Base-by-base conservation (phyloP, 2,113 vertebrate genomes). In the Pangasianodon gigas region DNA sequence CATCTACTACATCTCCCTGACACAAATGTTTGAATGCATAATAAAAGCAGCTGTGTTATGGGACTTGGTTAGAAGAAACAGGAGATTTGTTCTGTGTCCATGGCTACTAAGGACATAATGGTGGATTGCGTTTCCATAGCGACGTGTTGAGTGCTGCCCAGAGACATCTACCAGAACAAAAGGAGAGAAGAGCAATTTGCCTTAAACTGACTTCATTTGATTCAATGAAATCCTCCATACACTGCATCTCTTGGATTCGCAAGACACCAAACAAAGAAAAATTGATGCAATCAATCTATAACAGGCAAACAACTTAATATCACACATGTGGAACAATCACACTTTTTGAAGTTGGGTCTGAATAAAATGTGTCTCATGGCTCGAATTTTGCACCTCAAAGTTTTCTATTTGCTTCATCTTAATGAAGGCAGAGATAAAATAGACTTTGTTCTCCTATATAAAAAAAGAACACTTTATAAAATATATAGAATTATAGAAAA, bases 51-150 rank as follows among this genome's bases (percentile, higher is more conserved):
- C 67, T 26, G 41, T 81, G 75, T 79, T 58, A 41, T 62, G 11
- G 41, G 54, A 24, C 60, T 79, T 29, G 67, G 48, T 32, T 56
- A 21, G 46, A 67, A 65, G 44, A 85, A 84, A 81, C 24, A 26
- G 32, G 58, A 89, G 83, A 85, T 84, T 85, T 37, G 32, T 85
- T 88, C 86, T 75, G 92, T 93, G 90, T 91, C 93, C 92, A 94
- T 92, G 92, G 90, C 84, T 92, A 92, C 92, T 88, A 75, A 89
- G 87, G 80, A 92, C 56, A 84, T 84, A 79, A 87, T 69, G 52
- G 87, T 87, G 74, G 84, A 88, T 89, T 82, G 88, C 41, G 92
- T 93, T 93, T 90, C 93, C 90, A 93, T 93, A 88, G 91, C 87
- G 75, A 94, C 91, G 32, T 56, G 86, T 86, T 87, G 90, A 79